Evolutionary conservation across 2,888 invertebrate genomes (phyloP).

Genomic region (Eledona agricola): DNA sequence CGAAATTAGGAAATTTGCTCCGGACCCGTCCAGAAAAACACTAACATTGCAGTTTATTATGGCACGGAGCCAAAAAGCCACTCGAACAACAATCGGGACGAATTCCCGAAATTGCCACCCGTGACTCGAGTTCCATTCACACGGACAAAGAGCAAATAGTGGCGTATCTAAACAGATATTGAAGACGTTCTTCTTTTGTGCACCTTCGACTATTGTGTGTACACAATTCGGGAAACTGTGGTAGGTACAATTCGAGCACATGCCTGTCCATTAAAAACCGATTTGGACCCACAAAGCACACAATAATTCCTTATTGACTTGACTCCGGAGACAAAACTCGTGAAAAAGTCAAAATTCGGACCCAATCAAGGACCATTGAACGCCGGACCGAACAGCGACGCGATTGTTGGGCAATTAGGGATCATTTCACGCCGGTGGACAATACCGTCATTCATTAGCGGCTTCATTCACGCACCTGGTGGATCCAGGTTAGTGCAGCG

Average conservation of each 20-base stretch:
- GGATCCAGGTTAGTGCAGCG: slow-evolving; percentile 24
- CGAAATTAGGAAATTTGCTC: slow-evolving; percentile 58
- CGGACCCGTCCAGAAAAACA: slow-evolving; percentile 50
- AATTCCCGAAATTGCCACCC: slow-evolving; percentile 41
- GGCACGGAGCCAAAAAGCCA: slow-evolving; percentile 27
- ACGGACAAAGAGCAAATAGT: slow-evolving; percentile 51
- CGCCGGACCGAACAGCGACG: slow-evolving; percentile 57
- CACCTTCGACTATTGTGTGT: slow-evolving; percentile 46
- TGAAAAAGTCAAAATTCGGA: no score
- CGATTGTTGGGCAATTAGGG: slow-evolving; percentile 62
- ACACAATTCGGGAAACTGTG: slow-evolving; percentile 37
- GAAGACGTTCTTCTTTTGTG: slow-evolving; percentile 49
- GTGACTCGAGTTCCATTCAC: slow-evolving; percentile 47
- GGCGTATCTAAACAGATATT: slow-evolving; percentile 54
- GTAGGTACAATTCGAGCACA: slow-evolving; percentile 27
- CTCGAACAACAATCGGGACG: slow-evolving; percentile 29
- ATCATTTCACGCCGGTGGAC: slow-evolving; percentile 61
- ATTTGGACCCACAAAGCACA: slow-evolving; percentile 1
- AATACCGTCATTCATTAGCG: slow-evolving; percentile 60
- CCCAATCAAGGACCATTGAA: no score
- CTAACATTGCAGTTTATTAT: slow-evolving; percentile 25
- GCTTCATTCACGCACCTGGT: slow-evolving; percentile 48
- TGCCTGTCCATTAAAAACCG: slow-evolving; percentile 21
- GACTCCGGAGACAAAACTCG: no score
- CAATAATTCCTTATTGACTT: background rate